Conservation (phyloP, 2,113 vertebrate genomes). For the Erpornis zantholeuca region DNA sequence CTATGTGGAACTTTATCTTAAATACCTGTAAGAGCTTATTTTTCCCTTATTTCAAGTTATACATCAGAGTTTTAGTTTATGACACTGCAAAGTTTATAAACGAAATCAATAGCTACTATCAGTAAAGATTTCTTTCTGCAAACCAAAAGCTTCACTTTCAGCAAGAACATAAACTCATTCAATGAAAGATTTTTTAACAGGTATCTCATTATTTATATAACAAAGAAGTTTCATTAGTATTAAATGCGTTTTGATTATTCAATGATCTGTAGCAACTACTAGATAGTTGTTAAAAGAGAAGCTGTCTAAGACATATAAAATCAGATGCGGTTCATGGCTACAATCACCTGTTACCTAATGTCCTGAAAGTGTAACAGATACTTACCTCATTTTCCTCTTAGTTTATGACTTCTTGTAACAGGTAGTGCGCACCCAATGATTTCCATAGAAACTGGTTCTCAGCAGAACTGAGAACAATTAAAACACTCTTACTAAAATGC, state of each 20-base stretch:
- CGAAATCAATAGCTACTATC: neutral
- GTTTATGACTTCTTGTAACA: neutral
- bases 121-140: neutral
- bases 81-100: neutral
- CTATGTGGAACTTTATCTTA: neutral
- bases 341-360: neutral
- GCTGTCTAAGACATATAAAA: neutral
- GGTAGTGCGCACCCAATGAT: too few species aligned
- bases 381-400: neutral
- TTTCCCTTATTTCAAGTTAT: neutral
- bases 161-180: neutral
- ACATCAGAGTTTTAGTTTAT: neutral
- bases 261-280: too few species aligned
- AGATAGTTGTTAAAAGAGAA: neutral
- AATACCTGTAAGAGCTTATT: neutral
- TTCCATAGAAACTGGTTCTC: neutral
- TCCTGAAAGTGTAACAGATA: neutral
- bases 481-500: neutral
- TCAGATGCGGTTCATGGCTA: neutral
- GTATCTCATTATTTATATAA: neutral
- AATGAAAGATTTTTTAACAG: neutral
- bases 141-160: neutral
- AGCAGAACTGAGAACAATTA: neutral
- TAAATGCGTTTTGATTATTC: neutral
- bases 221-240: neutral